These are phyloP conservation scores for Notamacropus eugenii DNA, from an alignment of 2,797 vertebrate genomes.

Conservation along the genomic window DNA sequence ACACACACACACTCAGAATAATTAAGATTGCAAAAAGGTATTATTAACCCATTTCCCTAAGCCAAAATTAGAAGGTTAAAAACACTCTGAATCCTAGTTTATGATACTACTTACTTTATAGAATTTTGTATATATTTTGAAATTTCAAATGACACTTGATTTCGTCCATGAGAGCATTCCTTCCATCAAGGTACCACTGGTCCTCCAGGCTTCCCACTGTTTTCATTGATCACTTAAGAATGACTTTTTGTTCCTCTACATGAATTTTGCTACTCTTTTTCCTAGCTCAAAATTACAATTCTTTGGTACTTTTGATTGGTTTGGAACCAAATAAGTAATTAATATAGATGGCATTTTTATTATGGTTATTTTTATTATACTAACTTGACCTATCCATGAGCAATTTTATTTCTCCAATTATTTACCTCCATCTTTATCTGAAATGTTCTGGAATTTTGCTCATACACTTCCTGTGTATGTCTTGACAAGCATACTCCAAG, in stretches of 20 bases:
- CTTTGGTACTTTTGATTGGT: neutral
- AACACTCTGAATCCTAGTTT: neutral
- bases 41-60: neutral
- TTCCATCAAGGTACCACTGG: neutral
- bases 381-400: neutral
- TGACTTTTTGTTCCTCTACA: neutral
- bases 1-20: neutral
- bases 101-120: neutral
- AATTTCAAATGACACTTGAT: neutral
- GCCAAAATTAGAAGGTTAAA: neutral
- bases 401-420: neutral
- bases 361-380: neutral
- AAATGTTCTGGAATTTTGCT: neutral
- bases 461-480: neutral
- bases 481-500: neutral
- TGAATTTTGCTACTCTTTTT: neutral
- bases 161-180: neutral
- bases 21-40: neutral
- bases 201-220: neutral
- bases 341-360: neutral
- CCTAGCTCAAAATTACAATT: neutral
- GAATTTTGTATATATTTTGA: conserved; percentile 12
- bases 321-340: neutral
- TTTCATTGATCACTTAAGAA: neutral
- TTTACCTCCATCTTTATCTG: neutral